Percentiles rank a stretch among this genome's conserved stretches.
Evolutionary conservation across 2,113 vertebrate genomes (phyloP).

Genomic region (Syrrhaptes paradoxus): DNA sequence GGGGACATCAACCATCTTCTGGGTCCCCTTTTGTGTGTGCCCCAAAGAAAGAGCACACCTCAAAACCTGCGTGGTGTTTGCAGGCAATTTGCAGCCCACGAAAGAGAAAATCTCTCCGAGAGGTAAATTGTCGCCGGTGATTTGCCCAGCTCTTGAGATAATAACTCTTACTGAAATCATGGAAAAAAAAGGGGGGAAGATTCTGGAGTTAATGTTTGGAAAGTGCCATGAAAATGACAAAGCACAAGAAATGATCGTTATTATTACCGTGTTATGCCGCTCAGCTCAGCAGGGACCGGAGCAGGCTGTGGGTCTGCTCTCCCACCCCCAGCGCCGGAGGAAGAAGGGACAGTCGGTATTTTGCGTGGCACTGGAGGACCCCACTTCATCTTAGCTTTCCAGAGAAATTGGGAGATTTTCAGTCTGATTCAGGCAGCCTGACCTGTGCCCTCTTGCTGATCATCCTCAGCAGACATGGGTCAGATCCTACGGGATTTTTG

Average conservation of each 20-base stretch:
- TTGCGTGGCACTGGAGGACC: background rate
- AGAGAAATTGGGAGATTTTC: background rate
- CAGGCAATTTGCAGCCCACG: background rate
- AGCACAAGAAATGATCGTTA: rapidly evolving
- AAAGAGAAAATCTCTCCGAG: background rate
- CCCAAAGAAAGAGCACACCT: background rate
- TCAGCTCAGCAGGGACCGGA: background rate
- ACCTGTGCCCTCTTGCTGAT: background rate
- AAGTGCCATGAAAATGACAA: background rate
- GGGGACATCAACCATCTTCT: background rate
- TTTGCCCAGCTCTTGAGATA: background rate
- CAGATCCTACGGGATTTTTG: background rate
- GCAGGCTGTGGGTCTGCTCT: background rate
- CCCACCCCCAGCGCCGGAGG: background rate
- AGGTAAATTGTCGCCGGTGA: rapidly evolving
- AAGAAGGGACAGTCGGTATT: background rate
- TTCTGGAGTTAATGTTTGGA: background rate
- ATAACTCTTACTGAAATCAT: background rate
- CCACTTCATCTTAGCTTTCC: background rate
- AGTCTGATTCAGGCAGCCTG: rapidly evolving
- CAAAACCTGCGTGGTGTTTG: background rate
- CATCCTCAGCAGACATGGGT: background rate
- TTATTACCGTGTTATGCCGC: background rate
- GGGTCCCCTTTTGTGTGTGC: background rate
- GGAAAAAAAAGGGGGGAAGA: background rate